These are phyloP conservation scores for Papilio aristodemus DNA, from an alignment of 1,140 invertebrate genomes.

Conservation along the genomic window DNA sequence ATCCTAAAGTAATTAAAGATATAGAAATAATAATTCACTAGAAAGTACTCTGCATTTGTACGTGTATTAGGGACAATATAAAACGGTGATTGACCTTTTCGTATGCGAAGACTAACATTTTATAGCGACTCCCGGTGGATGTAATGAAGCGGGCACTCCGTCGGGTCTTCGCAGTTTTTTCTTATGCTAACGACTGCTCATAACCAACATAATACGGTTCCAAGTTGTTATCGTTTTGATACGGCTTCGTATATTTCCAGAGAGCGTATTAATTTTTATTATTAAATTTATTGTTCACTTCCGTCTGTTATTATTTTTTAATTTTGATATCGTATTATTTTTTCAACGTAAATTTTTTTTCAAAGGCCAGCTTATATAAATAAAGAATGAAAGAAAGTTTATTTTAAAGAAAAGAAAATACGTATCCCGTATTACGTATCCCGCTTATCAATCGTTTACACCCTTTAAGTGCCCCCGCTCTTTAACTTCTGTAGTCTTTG, in stretches of 20 bases:
- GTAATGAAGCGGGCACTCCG: constrained; percentile 37
- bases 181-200: constrained; percentile 25
- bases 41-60: too few relatives aligned
- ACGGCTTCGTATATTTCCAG: constrained; percentile 11
- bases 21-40: too few relatives aligned
- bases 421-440: too few relatives aligned
- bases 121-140: constrained; percentile 24
- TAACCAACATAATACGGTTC: constrained; percentile 9
- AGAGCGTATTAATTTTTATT: constrained; percentile 13
- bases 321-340: not conserved
- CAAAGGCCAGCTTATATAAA: not conserved
- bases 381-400: not conserved
- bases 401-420: too few relatives aligned
- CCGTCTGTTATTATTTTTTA: not conserved
- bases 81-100: constrained; percentile 38
- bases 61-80: constrained; percentile 2
- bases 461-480: too few relatives aligned
- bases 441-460: too few relatives aligned
- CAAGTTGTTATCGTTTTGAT: constrained; percentile 17
- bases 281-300: not conserved
- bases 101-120: constrained; percentile 22
- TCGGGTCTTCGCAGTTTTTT: constrained; percentile 37
- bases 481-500: too few relatives aligned
- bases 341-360: not conserved
- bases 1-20: too few relatives aligned